phyloP scores from a whole-genome alignment of 2,797 vertebrate species.

The Chelon auratus region DNA sequence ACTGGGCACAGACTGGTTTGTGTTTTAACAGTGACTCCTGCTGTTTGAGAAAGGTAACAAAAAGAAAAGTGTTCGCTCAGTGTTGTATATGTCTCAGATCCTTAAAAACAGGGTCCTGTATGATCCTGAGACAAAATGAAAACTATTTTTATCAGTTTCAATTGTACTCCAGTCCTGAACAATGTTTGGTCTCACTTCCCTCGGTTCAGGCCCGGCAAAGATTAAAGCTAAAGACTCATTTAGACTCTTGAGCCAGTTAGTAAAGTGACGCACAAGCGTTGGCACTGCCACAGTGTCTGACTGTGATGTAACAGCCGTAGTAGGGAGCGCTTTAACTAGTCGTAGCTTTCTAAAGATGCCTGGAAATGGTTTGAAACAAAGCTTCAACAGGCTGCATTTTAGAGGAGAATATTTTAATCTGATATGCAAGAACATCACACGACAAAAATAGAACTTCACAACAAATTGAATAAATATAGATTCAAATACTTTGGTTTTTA shows the following conservation, averaged over 20 bases:
- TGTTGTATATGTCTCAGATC: background rate
- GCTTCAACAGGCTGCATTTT: background rate
- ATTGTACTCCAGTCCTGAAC: background rate
- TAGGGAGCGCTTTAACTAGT: constrained; percentile 11
- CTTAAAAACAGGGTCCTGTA: background rate
- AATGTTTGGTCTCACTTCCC: constrained; percentile 8
- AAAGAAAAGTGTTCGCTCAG: background rate
- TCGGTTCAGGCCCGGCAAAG: constrained; percentile 4
- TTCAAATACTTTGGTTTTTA: constrained; percentile 3
- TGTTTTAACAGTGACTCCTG: constrained; percentile 62
- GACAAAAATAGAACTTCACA: constrained; percentile 16
- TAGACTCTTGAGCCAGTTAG: constrained; percentile 69
- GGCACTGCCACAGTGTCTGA: constrained; percentile 23
- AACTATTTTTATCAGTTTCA: background rate
- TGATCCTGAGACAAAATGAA: background rate
- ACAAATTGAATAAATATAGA: constrained; percentile 16
- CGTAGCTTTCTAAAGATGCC: background rate
- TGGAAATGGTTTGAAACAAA: background rate
- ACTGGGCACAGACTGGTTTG: background rate
- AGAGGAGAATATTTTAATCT: constrained; percentile 29
- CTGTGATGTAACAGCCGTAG: constrained; percentile 31
- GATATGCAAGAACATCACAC: constrained; percentile 2
- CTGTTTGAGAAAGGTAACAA: constrained; percentile 43
- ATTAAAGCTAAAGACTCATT: constrained; percentile 37
- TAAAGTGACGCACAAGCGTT: constrained; percentile 26